Conservation (phyloP, 2,888 invertebrate species). For the Drosophila basisetae region DNA sequence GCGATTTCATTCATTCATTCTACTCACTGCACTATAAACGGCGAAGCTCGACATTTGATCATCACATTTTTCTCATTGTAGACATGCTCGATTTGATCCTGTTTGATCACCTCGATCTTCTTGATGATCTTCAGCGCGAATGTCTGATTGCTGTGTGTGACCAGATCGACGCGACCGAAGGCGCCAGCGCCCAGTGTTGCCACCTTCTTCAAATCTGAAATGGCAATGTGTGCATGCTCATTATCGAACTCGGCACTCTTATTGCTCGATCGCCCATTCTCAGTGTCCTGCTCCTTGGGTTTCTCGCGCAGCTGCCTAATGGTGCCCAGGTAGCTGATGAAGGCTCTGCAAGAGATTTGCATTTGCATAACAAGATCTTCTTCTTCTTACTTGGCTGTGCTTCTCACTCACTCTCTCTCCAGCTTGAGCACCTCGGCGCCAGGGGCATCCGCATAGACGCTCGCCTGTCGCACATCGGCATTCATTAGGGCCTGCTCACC, state of each 20-base stretch:
- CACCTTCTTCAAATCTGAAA: slow-evolving; percentile 92
- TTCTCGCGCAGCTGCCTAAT: slow-evolving; percentile 86
- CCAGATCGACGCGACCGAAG: slow-evolving; percentile 94
- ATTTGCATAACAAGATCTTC: too few relatives aligned
- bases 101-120: slow-evolving; percentile 94
- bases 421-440: slow-evolving; percentile 95
- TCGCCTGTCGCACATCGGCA: slow-evolving; percentile 95
- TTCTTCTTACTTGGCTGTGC: too few relatives aligned
- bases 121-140: slow-evolving; percentile 96
- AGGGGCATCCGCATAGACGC: slow-evolving; percentile 93
- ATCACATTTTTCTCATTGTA: slow-evolving; percentile 94
- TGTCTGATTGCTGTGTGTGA: slow-evolving; percentile 86
- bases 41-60: slow-evolving; percentile 90
- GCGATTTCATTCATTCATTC: background rate
- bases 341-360: slow-evolving; percentile 86
- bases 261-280: slow-evolving; percentile 61
- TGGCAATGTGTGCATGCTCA: slow-evolving; percentile 89
- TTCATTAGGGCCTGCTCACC: slow-evolving; percentile 95
- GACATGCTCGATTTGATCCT: slow-evolving; percentile 95
- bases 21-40: slow-evolving; percentile 91
- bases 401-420: slow-evolving; percentile 90
- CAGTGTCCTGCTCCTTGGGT: slow-evolving; percentile 61
- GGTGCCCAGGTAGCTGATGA: slow-evolving; percentile 93
- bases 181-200: slow-evolving; percentile 97
- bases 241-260: slow-evolving; percentile 79